Evolutionary conservation across 2,888 invertebrate species (phyloP), one percentile per base, ranked within the genome.

Genomic region (Laothoe populi): DNA sequence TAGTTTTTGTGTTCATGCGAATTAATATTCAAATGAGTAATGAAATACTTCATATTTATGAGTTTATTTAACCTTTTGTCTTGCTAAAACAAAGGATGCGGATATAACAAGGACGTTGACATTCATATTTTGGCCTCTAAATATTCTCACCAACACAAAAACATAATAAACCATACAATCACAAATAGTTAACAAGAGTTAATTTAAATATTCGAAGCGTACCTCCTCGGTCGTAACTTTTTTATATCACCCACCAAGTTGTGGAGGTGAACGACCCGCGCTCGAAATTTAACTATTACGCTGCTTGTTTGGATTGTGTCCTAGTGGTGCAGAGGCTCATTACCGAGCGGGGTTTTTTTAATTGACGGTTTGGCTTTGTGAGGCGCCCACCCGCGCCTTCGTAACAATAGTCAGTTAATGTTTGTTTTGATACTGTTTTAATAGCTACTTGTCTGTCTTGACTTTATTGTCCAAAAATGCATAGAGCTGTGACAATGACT

Each of bases 241-340:
- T 57, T 44, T 49, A 57, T 59, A 61, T 62, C 61, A 59, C 61
- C 57, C 44, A 38, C 46, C 45, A 49, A 42, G 10, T 16, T 5
- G 5, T 11, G 7, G 75, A 81, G 86, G 81, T 86, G 81, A 86
- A 86, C 72, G 84, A 84, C 78, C 86, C 70, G 64, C 68, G 66
- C 70, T 74, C 72, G 63, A 74, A 81, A 78, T 71, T 78, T 71
- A 72, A 74, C 75, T 77, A 78, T 78, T 76, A 84, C 70, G 68
- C 77, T 66, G 68, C 71, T 76, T 64, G 75, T 70, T 66, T 72
- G 66, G 69, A 73, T 75, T 66, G 78, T 70, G 69, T 70, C 68
- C 68, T 73, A 65, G 67, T 67, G 70, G 66, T 71, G 66, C 74
- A 64, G 63, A 64, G 63, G 66, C 70, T 71, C 70, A 69, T 74